Percentiles rank a stretch among this genome's conserved stretches.
Evolutionary conservation across 2,888 invertebrate species (phyloP).

Genomic region (Agrypnus murinus): DNA sequence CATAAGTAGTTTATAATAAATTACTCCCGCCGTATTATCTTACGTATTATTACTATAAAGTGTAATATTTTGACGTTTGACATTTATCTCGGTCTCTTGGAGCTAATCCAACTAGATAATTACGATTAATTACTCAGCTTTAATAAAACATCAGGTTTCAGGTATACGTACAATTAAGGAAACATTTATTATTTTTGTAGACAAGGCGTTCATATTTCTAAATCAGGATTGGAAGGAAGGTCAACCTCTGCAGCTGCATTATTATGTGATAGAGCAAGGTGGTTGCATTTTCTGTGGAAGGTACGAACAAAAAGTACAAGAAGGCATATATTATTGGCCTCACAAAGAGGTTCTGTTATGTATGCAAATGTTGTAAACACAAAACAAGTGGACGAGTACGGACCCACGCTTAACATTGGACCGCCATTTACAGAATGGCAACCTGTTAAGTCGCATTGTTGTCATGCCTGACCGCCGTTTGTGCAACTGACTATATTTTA

Average conservation of each 20-base stretch:
- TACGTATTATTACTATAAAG: neutral
- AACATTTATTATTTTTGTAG: slow-evolving; percentile 38
- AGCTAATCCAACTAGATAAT: slow-evolving; percentile 25
- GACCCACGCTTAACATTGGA: slow-evolving; percentile 45
- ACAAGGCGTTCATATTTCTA: slow-evolving; percentile 45
- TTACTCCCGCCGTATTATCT: no score
- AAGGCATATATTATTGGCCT: slow-evolving; percentile 28
- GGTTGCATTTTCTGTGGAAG: slow-evolving; percentile 41
- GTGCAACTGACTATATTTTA: slow-evolving; percentile 37
- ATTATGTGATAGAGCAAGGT: slow-evolving; percentile 37
- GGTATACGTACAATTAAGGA: slow-evolving; percentile 24
- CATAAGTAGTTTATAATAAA: no score
- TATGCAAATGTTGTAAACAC: slow-evolving; percentile 46
- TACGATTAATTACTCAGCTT: slow-evolving; percentile 24
- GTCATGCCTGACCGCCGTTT: slow-evolving; percentile 39
- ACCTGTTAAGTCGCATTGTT: slow-evolving; percentile 40
- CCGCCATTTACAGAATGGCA: slow-evolving; percentile 39
- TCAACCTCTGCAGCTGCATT: slow-evolving; percentile 45
- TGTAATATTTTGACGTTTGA: slow-evolving; percentile 10
- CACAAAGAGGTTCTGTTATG: slow-evolving; percentile 46
- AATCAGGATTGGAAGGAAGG: slow-evolving; percentile 49
- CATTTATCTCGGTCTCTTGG: slow-evolving; percentile 28
- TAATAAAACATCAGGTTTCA: slow-evolving; percentile 38
- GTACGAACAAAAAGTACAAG: slow-evolving; percentile 25
- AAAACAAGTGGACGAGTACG: slow-evolving; percentile 41